These are phyloP conservation scores for Callospermophilus lateralis DNA, from an alignment of 2,113 vertebrate species.

Conservation along the genomic window DNA sequence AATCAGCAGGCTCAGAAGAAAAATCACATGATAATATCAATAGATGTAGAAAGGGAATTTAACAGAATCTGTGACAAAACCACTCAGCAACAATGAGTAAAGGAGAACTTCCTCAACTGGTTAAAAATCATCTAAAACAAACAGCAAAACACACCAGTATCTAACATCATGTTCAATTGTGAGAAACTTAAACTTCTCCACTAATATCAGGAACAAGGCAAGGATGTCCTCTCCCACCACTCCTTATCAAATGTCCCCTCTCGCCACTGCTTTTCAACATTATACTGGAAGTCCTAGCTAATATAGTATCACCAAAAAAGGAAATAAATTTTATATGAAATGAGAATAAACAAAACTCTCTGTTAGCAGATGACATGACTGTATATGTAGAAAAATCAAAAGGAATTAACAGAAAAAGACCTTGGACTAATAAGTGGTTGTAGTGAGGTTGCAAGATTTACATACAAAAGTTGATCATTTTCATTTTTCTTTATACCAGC, in stretches of 20 bases:
- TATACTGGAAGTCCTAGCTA: neutral
- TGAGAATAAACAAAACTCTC: neutral
- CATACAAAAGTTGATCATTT: neutral
- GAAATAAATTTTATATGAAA: neutral
- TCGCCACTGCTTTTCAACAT: neutral
- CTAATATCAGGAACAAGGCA: neutral
- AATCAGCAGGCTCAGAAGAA: neutral
- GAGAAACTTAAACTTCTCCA: neutral
- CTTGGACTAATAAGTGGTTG: neutral
- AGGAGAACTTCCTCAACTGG: neutral
- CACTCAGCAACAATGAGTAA: neutral
- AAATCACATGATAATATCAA: neutral
- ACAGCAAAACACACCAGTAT: neutral
- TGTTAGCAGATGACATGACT: neutral
- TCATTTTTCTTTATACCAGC: neutral
- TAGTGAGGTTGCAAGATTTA: neutral
- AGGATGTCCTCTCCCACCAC: neutral
- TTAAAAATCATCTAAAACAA: neutral
- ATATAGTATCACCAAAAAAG: neutral
- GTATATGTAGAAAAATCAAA: neutral
- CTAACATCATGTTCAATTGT: neutral
- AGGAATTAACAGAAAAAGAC: neutral
- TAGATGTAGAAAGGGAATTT: neutral
- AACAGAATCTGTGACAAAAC: neutral
- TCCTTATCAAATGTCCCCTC: neutral